These are phyloP conservation scores for Paraplagusia blochii DNA, from an alignment of 2,113 vertebrate genomes.

Conservation along the genomic window DNA sequence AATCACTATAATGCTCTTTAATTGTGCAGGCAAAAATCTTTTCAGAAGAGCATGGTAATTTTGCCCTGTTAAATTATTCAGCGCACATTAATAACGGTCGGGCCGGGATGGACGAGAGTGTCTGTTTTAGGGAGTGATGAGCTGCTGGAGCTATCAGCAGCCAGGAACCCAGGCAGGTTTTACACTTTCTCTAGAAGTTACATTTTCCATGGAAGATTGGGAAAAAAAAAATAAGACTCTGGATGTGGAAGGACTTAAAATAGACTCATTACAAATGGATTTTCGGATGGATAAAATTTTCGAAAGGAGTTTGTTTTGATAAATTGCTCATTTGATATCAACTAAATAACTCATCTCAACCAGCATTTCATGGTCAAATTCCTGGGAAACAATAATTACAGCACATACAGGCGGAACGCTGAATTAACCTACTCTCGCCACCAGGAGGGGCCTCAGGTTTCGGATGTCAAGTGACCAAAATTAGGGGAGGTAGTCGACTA, in stretches of 20 bases:
- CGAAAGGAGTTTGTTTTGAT: not conserved
- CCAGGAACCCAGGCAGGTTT: constrained; percentile 58
- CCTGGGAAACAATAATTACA: no score
- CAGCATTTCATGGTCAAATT: not conserved
- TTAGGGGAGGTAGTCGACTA: no score
- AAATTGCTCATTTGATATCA: constrained; percentile 7
- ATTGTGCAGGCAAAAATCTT: constrained; percentile 80
- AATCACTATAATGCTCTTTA: constrained; percentile 81
- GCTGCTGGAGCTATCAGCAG: constrained; percentile 65
- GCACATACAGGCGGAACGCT: no score
- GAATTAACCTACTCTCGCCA: no score
- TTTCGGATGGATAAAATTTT: constrained; percentile 7
- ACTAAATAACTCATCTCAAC: constrained; percentile 1
- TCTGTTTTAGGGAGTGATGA: constrained; percentile 76
- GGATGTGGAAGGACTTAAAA: constrained; percentile 46
- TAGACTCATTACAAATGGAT: constrained; percentile 18
- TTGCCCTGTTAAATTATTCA: constrained; percentile 82
- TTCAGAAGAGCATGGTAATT: constrained; percentile 82
- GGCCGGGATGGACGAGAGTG: constrained; percentile 68
- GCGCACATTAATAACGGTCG: constrained; percentile 79
- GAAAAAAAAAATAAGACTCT: constrained; percentile 47
- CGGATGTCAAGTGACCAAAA: no score
- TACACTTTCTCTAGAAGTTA: constrained; percentile 62
- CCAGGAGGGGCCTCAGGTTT: no score
- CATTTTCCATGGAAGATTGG: constrained; percentile 55